Conservation (phyloP, 2,888 invertebrate species). For the Oligia latruncula region DNA sequence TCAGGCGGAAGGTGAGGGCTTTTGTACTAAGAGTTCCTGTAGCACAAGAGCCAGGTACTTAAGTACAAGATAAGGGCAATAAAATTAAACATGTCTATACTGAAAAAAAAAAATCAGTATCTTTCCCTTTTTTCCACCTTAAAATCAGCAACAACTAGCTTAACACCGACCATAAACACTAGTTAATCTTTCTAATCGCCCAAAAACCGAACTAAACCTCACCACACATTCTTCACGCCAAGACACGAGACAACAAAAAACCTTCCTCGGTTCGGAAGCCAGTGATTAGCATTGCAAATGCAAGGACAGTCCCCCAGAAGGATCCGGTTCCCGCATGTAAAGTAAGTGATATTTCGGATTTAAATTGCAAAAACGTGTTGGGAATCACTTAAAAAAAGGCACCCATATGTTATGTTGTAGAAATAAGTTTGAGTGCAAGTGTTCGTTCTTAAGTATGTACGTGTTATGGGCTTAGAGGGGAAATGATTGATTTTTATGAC, state of each 20-base stretch:
- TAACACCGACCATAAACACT: conserved; percentile 11
- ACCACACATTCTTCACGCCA: conserved; percentile 53
- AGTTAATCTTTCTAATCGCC: conserved; percentile 37
- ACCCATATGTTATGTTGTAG: conserved; percentile 51
- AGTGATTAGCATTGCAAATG: conserved; percentile 85
- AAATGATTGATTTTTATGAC: conserved; percentile 27
- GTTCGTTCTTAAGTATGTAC: conserved; percentile 41
- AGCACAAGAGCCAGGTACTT: not conserved
- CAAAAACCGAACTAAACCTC: conserved; percentile 32
- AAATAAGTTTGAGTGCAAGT: conserved; percentile 56
- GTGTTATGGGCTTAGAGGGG: conserved; percentile 40
- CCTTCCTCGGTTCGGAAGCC: conserved; percentile 60
- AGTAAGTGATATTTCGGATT: conserved; percentile 77
- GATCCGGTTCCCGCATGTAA: conserved; percentile 69
- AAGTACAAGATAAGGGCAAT: not conserved
- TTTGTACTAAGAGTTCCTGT: not conserved
- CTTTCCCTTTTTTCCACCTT: not conserved
- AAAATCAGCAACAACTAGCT: not conserved
- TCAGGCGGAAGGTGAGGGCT: too few relatives aligned
- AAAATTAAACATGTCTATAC: not conserved
- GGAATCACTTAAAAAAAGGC: conserved; percentile 64
- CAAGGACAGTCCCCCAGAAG: conserved; percentile 67
- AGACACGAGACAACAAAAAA: conserved; percentile 65
- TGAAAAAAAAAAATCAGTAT: not conserved
- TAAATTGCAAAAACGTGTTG: conserved; percentile 77